Base-by-base conservation (phyloP, 2,888 invertebrate genomes). In the Mechanitis messenoides region DNA sequence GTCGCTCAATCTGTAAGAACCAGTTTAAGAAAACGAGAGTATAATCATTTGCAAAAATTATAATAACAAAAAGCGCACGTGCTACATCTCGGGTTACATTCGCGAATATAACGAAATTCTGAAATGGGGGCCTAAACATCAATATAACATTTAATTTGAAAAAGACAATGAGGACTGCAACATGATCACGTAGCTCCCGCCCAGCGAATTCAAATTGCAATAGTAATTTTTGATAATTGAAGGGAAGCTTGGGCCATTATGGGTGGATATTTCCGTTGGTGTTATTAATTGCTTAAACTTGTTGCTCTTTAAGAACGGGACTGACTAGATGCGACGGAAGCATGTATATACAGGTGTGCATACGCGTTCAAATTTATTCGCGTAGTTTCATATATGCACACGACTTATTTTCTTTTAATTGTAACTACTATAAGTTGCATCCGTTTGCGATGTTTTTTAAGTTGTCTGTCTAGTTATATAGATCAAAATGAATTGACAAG, bases 201-300 rank as follows among this genome's bases (percentile, higher is more conserved):
- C 86, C 81, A 79, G 76, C 73, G 71, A 79, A 82, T 81, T 80
- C 77, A 82, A 79, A 85, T 82, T 80, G 87, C 85, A 85, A 87
- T 85, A 85, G 82, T 83, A 82, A 83, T 85, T 87, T 87, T 82
- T 84, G 83, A 83, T 85, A 85, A 85, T 83, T 77, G 75, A 84
- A 77, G 81, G 84, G 85, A 84, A 82, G 81, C 77, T 73, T 68
- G 72, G 59, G 67, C 75, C 74, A 78, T 81, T 79, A 85, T 86
- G 84, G 85, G 85, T 80, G 84, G 84, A 81, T 84, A 78, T 85
- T 81, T 88, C 88, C 88, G 85, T 78, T 73, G 77, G 71, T 63
- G 69, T 73, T 76, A 79, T 79, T 83, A 83, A 82, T 84, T 83
- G 81, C 81, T 79, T 70, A 74, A 76, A 78, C 79, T 80, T 73